Evolutionary conservation across 2,113 vertebrate species (phyloP).

Genomic region (Eonycteris spelaea): DNA sequence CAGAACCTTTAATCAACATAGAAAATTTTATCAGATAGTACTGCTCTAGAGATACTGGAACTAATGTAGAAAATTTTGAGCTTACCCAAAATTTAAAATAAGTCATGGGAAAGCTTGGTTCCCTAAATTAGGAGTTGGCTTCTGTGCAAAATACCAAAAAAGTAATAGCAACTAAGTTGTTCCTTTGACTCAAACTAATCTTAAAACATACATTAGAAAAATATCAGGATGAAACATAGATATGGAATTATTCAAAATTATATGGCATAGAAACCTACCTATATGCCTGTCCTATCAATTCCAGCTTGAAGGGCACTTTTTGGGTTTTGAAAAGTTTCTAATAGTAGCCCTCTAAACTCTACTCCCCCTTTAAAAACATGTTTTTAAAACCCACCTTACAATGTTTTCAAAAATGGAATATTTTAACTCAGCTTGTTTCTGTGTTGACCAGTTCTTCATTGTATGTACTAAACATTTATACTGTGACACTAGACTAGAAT

Average conservation of each 20-base stretch:
- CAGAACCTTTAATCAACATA: neutral
- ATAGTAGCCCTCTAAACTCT: neutral
- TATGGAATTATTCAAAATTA: neutral
- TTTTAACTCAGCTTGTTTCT: constrained; percentile 22
- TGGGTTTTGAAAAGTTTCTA: neutral
- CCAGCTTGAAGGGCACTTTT: neutral
- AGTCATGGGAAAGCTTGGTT: neutral
- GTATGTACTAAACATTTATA: constrained; percentile 3
- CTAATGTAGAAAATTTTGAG: neutral
- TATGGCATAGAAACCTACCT: neutral
- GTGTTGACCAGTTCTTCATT: neutral
- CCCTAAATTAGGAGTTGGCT: constrained; percentile 11
- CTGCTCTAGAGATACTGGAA: neutral
- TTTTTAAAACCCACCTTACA: constrained; percentile 15
- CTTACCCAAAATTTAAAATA: neutral
- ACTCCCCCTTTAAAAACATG: neutral
- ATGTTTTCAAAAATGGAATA: constrained; percentile 14
- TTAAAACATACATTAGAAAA: neutral
- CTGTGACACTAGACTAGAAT: neutral
- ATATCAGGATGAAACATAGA: neutral
- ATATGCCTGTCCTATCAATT: neutral
- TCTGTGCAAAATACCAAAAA: neutral
- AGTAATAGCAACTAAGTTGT: neutral
- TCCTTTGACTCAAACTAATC: constrained; percentile 7
- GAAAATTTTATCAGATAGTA: neutral